These are phyloP conservation scores for Orchestes rusci DNA, from an alignment of 2,888 invertebrate species.

Conservation along the genomic window DNA sequence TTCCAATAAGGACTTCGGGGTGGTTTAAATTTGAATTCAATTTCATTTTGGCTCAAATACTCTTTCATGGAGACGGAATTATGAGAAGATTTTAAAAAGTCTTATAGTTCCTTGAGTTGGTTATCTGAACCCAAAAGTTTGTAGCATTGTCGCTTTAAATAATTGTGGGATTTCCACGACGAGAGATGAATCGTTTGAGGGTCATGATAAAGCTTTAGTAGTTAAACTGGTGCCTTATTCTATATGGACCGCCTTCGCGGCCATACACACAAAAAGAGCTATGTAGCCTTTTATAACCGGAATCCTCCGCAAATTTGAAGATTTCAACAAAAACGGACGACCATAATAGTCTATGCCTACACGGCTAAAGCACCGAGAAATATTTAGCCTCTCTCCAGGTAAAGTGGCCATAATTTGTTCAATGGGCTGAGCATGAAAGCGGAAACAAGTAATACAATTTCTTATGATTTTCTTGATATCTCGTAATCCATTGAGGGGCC, in stretches of 20 bases:
- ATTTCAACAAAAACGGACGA: conserved; percentile 22
- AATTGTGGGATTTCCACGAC: conserved; percentile 4
- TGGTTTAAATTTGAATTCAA: conserved; percentile 8
- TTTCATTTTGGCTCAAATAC: not conserved
- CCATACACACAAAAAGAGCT: conserved; percentile 8
- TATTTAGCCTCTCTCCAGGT: conserved; percentile 6
- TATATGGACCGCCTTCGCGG: conserved; percentile 10
- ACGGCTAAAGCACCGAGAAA: conserved; percentile 1
- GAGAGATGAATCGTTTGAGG: conserved; percentile 6
- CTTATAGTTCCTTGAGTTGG: not conserved
- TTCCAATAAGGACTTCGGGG: conserved; percentile 1
- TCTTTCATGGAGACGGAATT: not conserved
- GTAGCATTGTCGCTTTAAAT: conserved; percentile 6
- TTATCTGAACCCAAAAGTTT: conserved; percentile 3
- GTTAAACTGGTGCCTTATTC: not conserved
- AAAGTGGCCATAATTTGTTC: conserved; percentile 10
- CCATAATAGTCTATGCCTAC: conserved; percentile 25
- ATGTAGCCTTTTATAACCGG: not conserved
- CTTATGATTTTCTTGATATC: conserved; percentile 7
- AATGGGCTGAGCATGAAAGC: conserved; percentile 2
- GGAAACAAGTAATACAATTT: conserved; percentile 6
- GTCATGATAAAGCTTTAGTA: conserved; percentile 2
- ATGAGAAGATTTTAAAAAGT: conserved; percentile 1
- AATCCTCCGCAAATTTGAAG: conserved; percentile 11
- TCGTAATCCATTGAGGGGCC: conserved; percentile 12